Base-by-base conservation (phyloP, 2,113 vertebrate genomes). In the Colius striatus region DNA sequence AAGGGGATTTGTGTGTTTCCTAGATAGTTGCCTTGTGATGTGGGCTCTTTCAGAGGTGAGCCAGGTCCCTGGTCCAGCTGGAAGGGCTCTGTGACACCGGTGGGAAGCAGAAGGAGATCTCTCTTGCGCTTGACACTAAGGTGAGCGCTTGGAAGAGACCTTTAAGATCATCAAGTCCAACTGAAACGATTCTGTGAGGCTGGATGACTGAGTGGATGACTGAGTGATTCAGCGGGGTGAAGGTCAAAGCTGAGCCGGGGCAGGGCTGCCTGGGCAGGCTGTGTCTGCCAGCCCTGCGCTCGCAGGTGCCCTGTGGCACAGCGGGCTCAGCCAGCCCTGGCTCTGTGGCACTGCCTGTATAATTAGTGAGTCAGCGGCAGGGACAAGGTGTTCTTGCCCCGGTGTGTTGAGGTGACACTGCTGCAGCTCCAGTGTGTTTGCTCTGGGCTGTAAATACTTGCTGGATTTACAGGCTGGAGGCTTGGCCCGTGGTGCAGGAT, bases 351-450 rank as follows among this genome's bases (percentile, higher is more conserved):
- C 25, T 83, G 83, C 90, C 92, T 84, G 36, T 88, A 34, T 93
- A 87, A 93, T 85, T 93, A 93, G 95, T 97, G 93, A 96, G 88
- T 97, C 94, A 96, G 92, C 47, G 77, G 79, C 65, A 81, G 88
- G 94, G 93, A 97, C 92, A 90, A 83, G 72, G 93, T 96, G 96
- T 97, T 97, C 96, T 95, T 90, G 66, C 94, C 72, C 57, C 20
- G 54, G 77, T 87, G 87, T 4, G 0, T 78, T 60, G 89, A 92
- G 82, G 92, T 94, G 95, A 94, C 88, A 95, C 93, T 89, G 91
- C 82, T 92, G 89, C 62, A 85, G 87, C 87, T 82, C 87, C 27
- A 67, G 34, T 27, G 88, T 92, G 83, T 96, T 97, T 96, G 93
- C 95, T 97, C 53, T 95, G 1, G 41, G 94, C 96, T 92, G 95